Base-by-base conservation (phyloP, 2,888 invertebrate species). In the Odontothrips loti region DNA sequence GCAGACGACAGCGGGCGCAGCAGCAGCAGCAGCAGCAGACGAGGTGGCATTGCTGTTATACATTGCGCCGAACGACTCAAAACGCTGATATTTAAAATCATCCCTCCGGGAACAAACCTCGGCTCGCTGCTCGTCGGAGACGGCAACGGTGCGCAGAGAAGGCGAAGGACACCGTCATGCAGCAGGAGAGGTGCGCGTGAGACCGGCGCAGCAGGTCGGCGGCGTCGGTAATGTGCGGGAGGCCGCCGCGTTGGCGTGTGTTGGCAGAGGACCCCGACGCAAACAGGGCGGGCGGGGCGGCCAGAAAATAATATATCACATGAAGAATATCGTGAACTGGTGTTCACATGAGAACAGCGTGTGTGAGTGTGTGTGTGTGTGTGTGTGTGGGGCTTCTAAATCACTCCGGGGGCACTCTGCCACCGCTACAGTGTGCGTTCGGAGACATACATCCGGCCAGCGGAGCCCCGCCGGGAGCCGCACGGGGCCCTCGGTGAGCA, bases 371-470 rank as follows among this genome's bases (percentile, higher is more conserved):
- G 58, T 17, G n/a, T 17, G 58, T 15, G 51, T 17, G 51, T 51
- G 51, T 23, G 68, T 23, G 11, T 20, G 23, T 68, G n/a, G 23
- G 23, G 68, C 27, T 27, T 27, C 68, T 58, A 58, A 58, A 58
- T 58, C 68, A 75, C 23, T 23, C 68, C 68, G 23, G 23, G 68
- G 23, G 23, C 68, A 68, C 23, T n/a, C 68, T 23, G 68, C 68
- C 23, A 75, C 68, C 68, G 58, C 58, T 15, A 58, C 58, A 58
- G 58, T 58, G 68, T 75, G 68, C 23, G 68, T 68, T 58, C 15
- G 58, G 58, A 58, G 20, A 58, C 58, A 27, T 27, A 12, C 27
- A 75, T 75, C 68, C 68, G 68, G 68, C n/a, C 63, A n/a, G 63
- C 63, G 9, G 51, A 12, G 51, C 51, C 51, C 51, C 2, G 51